Base-by-base conservation (phyloP, 2,797 vertebrate genomes). In the Margarornis squamiger region DNA sequence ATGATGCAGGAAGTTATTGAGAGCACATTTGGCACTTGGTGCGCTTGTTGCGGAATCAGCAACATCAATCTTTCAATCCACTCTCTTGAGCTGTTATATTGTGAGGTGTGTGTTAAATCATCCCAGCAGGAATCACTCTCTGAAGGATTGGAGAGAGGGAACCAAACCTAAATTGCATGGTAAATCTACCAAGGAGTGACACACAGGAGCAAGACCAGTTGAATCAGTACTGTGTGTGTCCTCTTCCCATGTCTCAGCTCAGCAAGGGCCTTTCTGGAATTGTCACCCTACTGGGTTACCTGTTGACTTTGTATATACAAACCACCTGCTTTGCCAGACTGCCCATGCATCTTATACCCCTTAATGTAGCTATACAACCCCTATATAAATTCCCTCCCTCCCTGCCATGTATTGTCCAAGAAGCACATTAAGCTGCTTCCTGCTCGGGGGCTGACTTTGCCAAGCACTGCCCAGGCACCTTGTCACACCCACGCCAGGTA, bases 41-140 rank as follows among this genome's bases (percentile, higher is more conserved):
- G 34, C 7, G 1, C 62, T 84, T 86, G 57, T 57, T 93, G 73
- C 73, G 86, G 73, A 63, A 94, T 70, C 79, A 79, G 63, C 82
- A 67, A 49, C 32, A 32, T 82, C 78, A 92, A 94, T 92, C 92
- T 90, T 91, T 93, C 80, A 63, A 24, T 61, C 29, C 62, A 11
- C 59, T 61, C 4, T 65, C 59, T 26, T 19, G 43, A 67, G 77
- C 10, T 84, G 54, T 49, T 68, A 0, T 49, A 63, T 38, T 71
- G 67, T 71, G 45, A 94, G 82, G 85, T 81, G 73, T 43, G 55
- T 74, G 48, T 65, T 84, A 59, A 76, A 74, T 70, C 43, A 68
- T 12, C 72, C 5, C 27, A 7, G 49, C 51, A 84, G 48, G 51
- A 81, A 55, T 72, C 55, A 23, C 26, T 26, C 34, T 79, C 36